These are phyloP conservation scores for Drosophila novamexicana DNA, from an alignment of 1,140 invertebrate species.

Conservation along the genomic window DNA sequence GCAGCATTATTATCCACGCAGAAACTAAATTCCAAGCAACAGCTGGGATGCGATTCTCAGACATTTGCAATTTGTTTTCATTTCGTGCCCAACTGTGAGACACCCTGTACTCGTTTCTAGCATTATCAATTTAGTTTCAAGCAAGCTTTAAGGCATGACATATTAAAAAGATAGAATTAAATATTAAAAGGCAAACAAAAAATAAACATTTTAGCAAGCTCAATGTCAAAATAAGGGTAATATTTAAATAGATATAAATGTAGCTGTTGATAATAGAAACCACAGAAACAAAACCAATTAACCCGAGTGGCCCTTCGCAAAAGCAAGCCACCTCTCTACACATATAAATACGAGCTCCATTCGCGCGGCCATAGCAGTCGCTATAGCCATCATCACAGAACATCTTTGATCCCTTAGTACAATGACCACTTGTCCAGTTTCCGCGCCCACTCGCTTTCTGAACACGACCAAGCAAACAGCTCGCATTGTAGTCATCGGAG, in stretches of 20 bases:
- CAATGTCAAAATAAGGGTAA: conserved; percentile 6
- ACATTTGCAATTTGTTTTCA: background rate
- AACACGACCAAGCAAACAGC: conserved; percentile 43
- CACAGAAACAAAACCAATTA: conserved; percentile 7
- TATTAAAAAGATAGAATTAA: background rate
- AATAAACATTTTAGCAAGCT: background rate
- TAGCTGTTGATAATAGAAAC: conserved; percentile 25
- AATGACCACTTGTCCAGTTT: conserved; percentile 17
- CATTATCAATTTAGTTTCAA: background rate
- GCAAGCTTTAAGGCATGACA: conserved; percentile 1
- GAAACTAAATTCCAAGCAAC: too few species aligned
- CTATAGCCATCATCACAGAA: background rate
- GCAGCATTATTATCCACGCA: too few species aligned
- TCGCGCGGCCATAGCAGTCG: background rate
- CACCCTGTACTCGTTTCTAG: background rate
- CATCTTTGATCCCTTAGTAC: background rate
- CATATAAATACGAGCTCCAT: conserved; percentile 3
- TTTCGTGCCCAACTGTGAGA: background rate
- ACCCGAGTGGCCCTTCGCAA: background rate
- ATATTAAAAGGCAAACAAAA: background rate
- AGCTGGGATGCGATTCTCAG: too few species aligned
- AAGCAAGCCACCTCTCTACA: background rate
- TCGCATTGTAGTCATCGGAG: conserved; percentile 86
- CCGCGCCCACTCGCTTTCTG: conserved; percentile 9
- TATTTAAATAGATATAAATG: background rate